Evolutionary conservation across 2,797 vertebrate species (phyloP).

Genomic region (Takifugu rubripes): DNA sequence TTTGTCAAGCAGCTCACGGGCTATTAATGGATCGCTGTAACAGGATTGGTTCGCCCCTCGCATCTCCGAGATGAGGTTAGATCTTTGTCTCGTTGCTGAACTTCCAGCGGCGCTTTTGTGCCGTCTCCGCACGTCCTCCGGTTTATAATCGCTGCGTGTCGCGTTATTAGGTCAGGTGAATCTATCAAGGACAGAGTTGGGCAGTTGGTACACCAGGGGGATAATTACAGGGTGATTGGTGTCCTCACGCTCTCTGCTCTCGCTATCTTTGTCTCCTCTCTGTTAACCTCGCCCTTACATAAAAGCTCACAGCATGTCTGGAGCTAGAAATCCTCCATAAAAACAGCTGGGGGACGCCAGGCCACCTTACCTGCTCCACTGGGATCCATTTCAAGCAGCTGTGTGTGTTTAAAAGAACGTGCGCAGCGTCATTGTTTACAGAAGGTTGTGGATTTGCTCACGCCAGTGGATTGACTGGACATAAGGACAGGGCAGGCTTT

Average conservation of each 20-base stretch:
- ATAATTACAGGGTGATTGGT: conserved; percentile 79
- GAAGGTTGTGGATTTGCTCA: conserved; percentile 88
- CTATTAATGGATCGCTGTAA: conserved; percentile 66
- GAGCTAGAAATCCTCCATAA: conserved; percentile 52
- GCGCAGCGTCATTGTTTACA: conserved; percentile 78
- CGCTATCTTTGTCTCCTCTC: conserved; percentile 68
- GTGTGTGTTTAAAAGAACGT: conserved; percentile 65
- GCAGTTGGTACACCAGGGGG: conserved; percentile 69
- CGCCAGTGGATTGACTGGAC: conserved; percentile 73
- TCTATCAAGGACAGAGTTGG: conserved; percentile 73
- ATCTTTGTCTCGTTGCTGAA: conserved; percentile 72
- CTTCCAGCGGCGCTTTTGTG: conserved; percentile 64
- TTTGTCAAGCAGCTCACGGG: conserved; percentile 70
- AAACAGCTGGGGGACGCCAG: conserved; percentile 23
- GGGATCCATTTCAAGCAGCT: conserved; percentile 80
- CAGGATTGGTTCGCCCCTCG: conserved; percentile 63
- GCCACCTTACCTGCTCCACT: conserved; percentile 50
- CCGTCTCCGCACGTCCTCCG: conserved; percentile 55
- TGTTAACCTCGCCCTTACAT: conserved; percentile 56
- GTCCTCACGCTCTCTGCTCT: conserved; percentile 69
- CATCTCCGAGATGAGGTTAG: conserved; percentile 64
- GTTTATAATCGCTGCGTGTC: conserved; percentile 58
- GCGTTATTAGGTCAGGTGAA: conserved; percentile 76
- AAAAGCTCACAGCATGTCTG: conserved; percentile 51
- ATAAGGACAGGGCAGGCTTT: conserved; percentile 54